A percentile compares a stretch with the other conserved stretches of the same genome.
phyloP scores from a whole-genome alignment of 2,113 vertebrate genomes.

The Micronisus gabar region DNA sequence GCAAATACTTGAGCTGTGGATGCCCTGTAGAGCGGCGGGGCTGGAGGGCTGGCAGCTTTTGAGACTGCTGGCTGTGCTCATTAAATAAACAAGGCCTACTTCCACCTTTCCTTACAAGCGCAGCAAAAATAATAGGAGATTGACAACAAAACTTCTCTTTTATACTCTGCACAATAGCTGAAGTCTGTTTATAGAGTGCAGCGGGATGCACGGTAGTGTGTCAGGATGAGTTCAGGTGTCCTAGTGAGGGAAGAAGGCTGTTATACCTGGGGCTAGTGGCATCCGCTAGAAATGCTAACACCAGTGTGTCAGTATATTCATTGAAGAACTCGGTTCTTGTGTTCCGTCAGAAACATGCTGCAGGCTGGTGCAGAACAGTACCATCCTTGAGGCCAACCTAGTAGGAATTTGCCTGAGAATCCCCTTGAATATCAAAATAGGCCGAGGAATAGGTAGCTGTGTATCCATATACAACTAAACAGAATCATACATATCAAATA shows the following conservation, averaged over 20 bases:
- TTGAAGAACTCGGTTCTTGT: neutral
- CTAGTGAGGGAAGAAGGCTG: neutral
- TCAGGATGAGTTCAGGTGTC: neutral
- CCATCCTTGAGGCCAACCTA: neutral
- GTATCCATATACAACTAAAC: neutral
- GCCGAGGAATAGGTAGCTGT: neutral
- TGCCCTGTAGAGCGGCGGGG: too few relatives aligned
- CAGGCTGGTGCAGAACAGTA: neutral
- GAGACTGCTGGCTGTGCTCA: neutral
- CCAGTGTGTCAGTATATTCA: neutral
- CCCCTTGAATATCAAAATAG: neutral
- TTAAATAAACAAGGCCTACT: neutral
- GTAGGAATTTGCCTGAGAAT: neutral
- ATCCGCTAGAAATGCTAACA: neutral
- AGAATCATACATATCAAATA: conserved; percentile 8
- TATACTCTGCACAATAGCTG: neutral
- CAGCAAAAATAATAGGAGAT: neutral
- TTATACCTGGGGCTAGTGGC: neutral
- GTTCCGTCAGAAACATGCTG: neutral
- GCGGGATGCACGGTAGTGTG: accelerated
- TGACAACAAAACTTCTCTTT: neutral
- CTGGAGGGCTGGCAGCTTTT: neutral
- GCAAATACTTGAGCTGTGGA: neutral
- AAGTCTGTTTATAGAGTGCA: neutral
- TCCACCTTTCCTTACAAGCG: neutral